Evolutionary conservation across 2,888 invertebrate genomes (phyloP), one percentile per base, ranked within the genome.

Genomic region (Eulithis prunata): DNA sequence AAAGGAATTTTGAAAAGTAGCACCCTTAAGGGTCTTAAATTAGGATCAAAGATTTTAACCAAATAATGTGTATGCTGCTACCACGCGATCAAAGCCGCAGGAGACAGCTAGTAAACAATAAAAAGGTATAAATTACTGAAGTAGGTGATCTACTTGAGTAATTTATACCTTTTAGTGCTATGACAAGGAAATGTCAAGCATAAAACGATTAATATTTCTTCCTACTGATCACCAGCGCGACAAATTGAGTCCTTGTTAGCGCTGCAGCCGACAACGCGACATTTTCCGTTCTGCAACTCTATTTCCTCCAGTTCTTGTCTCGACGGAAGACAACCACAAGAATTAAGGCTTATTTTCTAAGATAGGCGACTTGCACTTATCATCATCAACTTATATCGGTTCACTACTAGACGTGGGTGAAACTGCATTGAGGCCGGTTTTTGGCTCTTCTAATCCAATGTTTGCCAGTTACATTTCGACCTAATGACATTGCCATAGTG

Each of bases 301-400:
- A 90, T 90, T 90, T 90, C 90, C 89, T 82, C 76, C 71, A 78
- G 78, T 66, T 8, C 76, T 76, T 79, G 77, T 75, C 78, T 72
- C 78, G 72, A 76, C 84, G 86, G 84, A 86, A 87, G 81, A 77
- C 84, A 78, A 79, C 80, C 84, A 81, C 86, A 87, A 87, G 87
- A 89, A 85, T 85, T 43, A 43, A 52, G 51, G 13, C 32, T 47
- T 28, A n/a, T 36, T 11, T 57, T 11, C 36, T 21, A 6, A 57
- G 11, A 47, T 46, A 7, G 6, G 57, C 46, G 57, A 57, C 32
- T 5, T 10, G 3, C 41, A 41, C 32, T 32, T 32, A 32, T 32
- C 32, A 32, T 32, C 32, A 32, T 32, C 32, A 32, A 6, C 32
- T 4, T 32, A 32, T 32, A 3, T 32, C 32, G 3, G 32, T 32